Percentiles rank a stretch among this genome's conserved stretches.
phyloP scores from a whole-genome alignment of 2,888 invertebrate species.

The Scotopteryx bipunctaria region DNA sequence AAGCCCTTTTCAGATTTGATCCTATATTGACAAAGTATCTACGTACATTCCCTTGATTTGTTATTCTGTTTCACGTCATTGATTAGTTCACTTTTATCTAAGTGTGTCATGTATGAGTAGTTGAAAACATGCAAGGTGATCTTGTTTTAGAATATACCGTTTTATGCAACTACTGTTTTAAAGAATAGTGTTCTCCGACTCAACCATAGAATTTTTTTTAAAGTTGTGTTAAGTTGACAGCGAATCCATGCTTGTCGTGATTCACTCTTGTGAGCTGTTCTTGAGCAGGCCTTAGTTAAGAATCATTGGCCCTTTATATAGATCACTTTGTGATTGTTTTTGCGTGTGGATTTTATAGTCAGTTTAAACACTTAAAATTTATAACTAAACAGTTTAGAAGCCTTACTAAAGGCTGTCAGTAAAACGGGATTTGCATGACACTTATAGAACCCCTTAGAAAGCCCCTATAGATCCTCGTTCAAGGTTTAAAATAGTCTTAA shows the following conservation, averaged over 20 bases:
- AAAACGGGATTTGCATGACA: slow-evolving; percentile 34
- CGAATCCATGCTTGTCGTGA: too few species aligned
- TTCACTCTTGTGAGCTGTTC: background rate
- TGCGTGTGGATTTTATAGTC: slow-evolving; percentile 33
- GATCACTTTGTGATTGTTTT: slow-evolving; percentile 26
- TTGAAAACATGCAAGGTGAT: too few species aligned
- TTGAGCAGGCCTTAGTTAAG: background rate
- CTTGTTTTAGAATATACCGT: background rate
- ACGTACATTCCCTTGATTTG: too few species aligned
- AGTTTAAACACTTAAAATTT: slow-evolving; percentile 24
- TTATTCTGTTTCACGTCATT: too few species aligned
- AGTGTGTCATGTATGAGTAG: too few species aligned
- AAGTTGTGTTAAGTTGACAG: too few species aligned
- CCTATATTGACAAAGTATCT: too few species aligned
- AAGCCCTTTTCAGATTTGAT: too few species aligned
- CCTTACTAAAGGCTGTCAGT: slow-evolving; percentile 4
- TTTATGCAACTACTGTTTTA: too few species aligned
- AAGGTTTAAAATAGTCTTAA: slow-evolving; percentile 6
- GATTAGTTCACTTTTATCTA: too few species aligned
- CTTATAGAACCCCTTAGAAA: slow-evolving; percentile 31
- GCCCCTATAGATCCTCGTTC: slow-evolving; percentile 29
- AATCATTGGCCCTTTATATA: slow-evolving; percentile 22
- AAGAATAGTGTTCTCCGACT: too few species aligned
- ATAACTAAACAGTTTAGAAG: slow-evolving; percentile 3
- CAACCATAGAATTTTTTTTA: too few species aligned